Conservation (phyloP, 2,888 invertebrate genomes). For the Carabus problematicus region DNA sequence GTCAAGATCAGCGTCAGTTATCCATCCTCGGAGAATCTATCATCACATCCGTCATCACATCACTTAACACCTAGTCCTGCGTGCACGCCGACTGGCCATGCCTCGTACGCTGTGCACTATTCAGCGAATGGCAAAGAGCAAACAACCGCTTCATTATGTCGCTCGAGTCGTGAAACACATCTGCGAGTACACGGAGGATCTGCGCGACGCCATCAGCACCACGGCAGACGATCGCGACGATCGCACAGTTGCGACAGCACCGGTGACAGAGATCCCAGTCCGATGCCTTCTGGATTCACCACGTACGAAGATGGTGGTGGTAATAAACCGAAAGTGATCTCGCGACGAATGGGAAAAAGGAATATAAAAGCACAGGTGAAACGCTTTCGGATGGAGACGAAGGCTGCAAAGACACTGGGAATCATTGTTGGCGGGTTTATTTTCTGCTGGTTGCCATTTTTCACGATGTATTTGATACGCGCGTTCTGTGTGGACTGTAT, state of each 20-base stretch:
- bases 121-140: conserved; percentile 70
- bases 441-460: conserved; percentile 96
- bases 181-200: conserved; percentile 61
- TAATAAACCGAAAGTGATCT: conserved; percentile 59
- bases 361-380: conserved; percentile 88
- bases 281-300: conserved; percentile 53
- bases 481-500: conserved; percentile 90
- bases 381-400: conserved; percentile 93
- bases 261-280: conserved; percentile 59
- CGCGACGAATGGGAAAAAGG: conserved; percentile 80
- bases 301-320: conserved; percentile 50
- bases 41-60: conserved; percentile 52
- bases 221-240: conserved; percentile 55
- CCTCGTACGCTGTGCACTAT: conserved; percentile 73
- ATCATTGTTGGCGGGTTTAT: conserved; percentile 98
- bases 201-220: conserved; percentile 24
- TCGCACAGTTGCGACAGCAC: conserved; percentile 63
- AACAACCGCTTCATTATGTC: conserved; percentile 62
- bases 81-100: conserved; percentile 53
- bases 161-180: conserved; percentile 62
- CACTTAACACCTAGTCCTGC: conserved; percentile 57
- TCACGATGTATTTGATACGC: conserved; percentile 90
- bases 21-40: conserved; percentile 76
- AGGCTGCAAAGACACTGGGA: conserved; percentile 95
- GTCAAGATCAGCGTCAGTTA: conserved; percentile 88